Evolutionary conservation across 2,888 invertebrate species (phyloP).

Genomic region (Eilema depressum): DNA sequence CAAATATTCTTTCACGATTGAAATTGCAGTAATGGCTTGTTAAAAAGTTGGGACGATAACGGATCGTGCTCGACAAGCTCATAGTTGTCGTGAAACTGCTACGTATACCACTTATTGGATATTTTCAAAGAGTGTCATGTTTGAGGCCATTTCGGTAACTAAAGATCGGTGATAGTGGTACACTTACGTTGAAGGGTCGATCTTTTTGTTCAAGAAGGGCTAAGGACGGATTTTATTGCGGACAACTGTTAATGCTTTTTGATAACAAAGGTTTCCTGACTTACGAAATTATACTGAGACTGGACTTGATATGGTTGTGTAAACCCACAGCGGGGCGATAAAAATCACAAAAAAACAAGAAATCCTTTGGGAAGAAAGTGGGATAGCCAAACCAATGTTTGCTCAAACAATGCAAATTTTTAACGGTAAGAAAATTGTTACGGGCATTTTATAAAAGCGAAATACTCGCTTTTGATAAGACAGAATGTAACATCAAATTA

Average conservation of each 20-base stretch:
- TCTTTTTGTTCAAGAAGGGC: constrained; percentile 3
- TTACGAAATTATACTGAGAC: background rate
- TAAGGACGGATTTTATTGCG: constrained; percentile 1
- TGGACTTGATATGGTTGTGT: no score
- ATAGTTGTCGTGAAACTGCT: constrained; percentile 28
- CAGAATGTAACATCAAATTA: no score
- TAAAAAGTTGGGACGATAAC: constrained; percentile 42
- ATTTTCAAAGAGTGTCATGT: constrained; percentile 11
- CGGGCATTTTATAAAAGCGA: no score
- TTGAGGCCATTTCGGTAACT: constrained; percentile 8
- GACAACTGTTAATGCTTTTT: background rate
- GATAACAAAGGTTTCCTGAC: background rate
- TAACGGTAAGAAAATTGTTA: no score
- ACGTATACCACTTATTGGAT: constrained; percentile 23
- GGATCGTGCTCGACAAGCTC: constrained; percentile 26
- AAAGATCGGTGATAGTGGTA: constrained; percentile 12
- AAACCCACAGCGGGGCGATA: no score
- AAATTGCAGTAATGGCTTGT: constrained; percentile 35
- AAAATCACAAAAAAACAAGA: no score
- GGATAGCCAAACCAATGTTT: no score
- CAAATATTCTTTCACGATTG: constrained; percentile 29
- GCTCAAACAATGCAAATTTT: no score
- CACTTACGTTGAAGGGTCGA: background rate
- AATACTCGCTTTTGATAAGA: no score
- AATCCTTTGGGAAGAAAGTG: no score